A percentile compares a stretch with the other conserved stretches of the same genome.
Conservation (phyloP, 2,888 invertebrate genomes). For the Clusia tigrina region DNA sequence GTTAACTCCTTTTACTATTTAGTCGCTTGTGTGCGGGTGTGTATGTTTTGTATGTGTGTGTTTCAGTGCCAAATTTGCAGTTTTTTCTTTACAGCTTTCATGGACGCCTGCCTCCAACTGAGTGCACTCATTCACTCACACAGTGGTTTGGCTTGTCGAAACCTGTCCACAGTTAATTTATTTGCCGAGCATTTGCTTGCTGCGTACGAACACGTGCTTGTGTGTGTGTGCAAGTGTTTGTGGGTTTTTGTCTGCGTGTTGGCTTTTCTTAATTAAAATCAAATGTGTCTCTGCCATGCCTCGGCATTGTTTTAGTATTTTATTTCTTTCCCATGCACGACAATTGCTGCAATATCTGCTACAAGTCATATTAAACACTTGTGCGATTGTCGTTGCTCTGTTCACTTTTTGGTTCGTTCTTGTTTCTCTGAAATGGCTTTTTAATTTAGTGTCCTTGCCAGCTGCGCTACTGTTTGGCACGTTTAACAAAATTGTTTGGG, state of each 20-base stretch:
- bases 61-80: neutral
- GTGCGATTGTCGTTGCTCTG: slow-evolving; percentile 2
- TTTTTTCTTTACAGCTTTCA: too few relatives aligned
- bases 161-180: slow-evolving; percentile 20
- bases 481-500: neutral
- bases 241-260: slow-evolving; percentile 18
- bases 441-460: slow-evolving; percentile 25
- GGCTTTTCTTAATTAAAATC: slow-evolving; percentile 45
- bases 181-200: slow-evolving; percentile 27
- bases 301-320: neutral
- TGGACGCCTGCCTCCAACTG: too few relatives aligned
- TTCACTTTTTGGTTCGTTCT: slow-evolving; percentile 1
- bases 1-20: neutral
- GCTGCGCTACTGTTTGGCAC: slow-evolving; percentile 9
- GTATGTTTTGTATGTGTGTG: too few relatives aligned
- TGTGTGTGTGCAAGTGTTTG: neutral
- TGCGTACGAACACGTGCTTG: neutral
- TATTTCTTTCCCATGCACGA: neutral
- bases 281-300: slow-evolving; percentile 23
- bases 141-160: slow-evolving; percentile 16
- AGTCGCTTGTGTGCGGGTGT: neutral
- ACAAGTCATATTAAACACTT: slow-evolving; percentile 17
- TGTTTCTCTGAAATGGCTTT: slow-evolving; percentile 17
- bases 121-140: too few relatives aligned
- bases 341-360: slow-evolving; percentile 16